Evolutionary conservation across 2,888 invertebrate species (phyloP).

Genomic region (Endomychus coccineus): DNA sequence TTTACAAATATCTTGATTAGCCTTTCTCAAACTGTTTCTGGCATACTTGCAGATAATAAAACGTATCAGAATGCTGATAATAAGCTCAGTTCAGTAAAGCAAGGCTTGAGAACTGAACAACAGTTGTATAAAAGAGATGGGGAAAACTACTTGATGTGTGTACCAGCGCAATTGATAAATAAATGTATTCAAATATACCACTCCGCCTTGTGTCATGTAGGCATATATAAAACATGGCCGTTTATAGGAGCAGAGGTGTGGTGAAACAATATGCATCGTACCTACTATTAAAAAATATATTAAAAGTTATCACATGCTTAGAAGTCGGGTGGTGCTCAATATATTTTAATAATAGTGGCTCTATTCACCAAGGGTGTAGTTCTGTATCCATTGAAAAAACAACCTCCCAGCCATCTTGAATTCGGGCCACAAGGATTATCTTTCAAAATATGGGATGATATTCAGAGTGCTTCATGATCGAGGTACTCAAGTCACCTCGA

Average conservation of each 20-base stretch:
- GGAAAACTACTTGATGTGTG: neutral
- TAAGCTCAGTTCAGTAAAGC: neutral
- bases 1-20: too few species aligned
- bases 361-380: slow-evolving; percentile 19
- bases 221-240: slow-evolving; percentile 2
- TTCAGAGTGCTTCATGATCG: slow-evolving; percentile 1
- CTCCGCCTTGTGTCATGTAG: slow-evolving; percentile 4
- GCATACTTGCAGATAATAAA: too few species aligned
- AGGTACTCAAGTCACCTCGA: slow-evolving; percentile 2
- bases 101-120: neutral
- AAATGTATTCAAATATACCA: slow-evolving; percentile 5
- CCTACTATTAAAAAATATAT: neutral
- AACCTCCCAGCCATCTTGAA: slow-evolving; percentile 5
- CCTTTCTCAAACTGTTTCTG: too few species aligned
- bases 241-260: slow-evolving; percentile 6
- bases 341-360: slow-evolving; percentile 17
- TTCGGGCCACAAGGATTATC: slow-evolving; percentile 1
- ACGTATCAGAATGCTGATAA: neutral
- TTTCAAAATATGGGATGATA: neutral
- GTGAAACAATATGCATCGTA: slow-evolving; percentile 5
- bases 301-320: slow-evolving; percentile 13
- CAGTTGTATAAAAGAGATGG: neutral
- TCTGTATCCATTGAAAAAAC: slow-evolving; percentile 11
- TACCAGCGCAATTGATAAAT: slow-evolving; percentile 3
- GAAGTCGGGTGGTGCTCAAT: slow-evolving; percentile 11